Conservation (phyloP, 2,113 vertebrate species). For the Saguinus midas region DNA sequence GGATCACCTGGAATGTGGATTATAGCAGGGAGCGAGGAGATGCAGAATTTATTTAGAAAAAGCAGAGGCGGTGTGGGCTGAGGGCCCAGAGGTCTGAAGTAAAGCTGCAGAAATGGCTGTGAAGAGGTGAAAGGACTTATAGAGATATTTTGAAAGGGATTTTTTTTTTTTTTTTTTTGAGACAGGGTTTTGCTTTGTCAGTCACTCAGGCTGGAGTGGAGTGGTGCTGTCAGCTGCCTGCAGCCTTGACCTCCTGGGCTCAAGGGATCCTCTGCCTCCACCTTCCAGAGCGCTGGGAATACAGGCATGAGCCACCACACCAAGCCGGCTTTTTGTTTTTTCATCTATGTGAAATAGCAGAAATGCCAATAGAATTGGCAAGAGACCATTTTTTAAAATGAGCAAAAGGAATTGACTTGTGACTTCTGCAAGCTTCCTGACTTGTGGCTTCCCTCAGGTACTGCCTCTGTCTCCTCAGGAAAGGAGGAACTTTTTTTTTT, state of each 20-base stretch:
- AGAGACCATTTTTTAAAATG: background rate
- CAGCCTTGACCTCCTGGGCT: too few relatives aligned
- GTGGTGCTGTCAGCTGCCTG: too few relatives aligned
- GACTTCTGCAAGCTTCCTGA: background rate
- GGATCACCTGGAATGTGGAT: too few relatives aligned
- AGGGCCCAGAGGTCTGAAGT: background rate
- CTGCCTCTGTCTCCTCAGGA: constrained; percentile 33
- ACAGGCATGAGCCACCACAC: too few relatives aligned
- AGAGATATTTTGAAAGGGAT: background rate
- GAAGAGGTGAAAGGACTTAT: background rate
- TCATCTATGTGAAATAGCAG: background rate
- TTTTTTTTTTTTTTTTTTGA: too few relatives aligned
- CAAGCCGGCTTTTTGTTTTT: background rate
- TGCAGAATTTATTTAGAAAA: background rate
- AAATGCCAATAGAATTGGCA: background rate
- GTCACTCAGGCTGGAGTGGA: too few relatives aligned
- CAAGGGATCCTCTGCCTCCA: too few relatives aligned
- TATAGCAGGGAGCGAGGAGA: background rate
- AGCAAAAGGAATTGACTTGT: constrained; percentile 28
- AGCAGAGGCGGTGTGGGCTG: background rate
- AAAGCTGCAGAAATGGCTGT: background rate
- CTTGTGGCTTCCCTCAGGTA: background rate
- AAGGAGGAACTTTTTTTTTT: constrained; percentile 13
- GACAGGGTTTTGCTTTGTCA: too few relatives aligned
- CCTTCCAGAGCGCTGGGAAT: too few relatives aligned